Evolutionary conservation across 2,888 invertebrate species (phyloP).

Genomic region (Aspidiotus rigidus): DNA sequence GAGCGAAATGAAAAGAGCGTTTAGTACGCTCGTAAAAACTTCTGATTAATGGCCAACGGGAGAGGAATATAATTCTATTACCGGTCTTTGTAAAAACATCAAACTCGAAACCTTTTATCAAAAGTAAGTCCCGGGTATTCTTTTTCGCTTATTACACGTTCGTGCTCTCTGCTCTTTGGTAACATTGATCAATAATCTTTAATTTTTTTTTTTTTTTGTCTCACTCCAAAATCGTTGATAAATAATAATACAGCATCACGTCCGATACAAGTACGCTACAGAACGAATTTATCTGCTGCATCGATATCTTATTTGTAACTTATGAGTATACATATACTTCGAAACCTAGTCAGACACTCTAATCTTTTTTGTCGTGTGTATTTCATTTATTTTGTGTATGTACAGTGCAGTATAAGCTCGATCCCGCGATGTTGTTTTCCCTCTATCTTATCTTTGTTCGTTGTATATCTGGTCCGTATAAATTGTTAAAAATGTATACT

Average conservation of each 20-base stretch:
- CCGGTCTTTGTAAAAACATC: constrained; percentile 31
- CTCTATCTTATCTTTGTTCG: background rate
- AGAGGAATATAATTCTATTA: constrained; percentile 37
- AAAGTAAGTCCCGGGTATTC: constrained; percentile 24
- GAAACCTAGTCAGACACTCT: too few relatives aligned
- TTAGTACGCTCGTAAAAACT: constrained; percentile 38
- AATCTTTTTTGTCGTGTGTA: too few relatives aligned
- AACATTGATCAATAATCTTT: constrained; percentile 11
- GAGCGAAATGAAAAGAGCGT: constrained; percentile 28
- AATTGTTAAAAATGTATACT: constrained; percentile 1
- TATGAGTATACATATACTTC: too few relatives aligned
- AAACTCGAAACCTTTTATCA: constrained; percentile 29
- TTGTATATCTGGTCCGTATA: background rate
- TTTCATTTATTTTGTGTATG: too few relatives aligned
- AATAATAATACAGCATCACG: background rate
- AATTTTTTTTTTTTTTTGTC: constrained; percentile 8
- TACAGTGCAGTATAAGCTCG: too few relatives aligned
- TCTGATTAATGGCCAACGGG: constrained; percentile 38
- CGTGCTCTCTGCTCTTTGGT: constrained; percentile 7
- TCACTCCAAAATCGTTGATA: background rate
- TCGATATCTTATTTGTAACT: too few relatives aligned
- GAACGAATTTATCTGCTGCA: too few relatives aligned
- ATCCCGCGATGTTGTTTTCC: too few relatives aligned
- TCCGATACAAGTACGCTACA: too few relatives aligned
- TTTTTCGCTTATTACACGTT: constrained; percentile 23